These are phyloP conservation scores for Argya squamiceps DNA, from an alignment of 2,797 vertebrate species.

Conservation along the genomic window DNA sequence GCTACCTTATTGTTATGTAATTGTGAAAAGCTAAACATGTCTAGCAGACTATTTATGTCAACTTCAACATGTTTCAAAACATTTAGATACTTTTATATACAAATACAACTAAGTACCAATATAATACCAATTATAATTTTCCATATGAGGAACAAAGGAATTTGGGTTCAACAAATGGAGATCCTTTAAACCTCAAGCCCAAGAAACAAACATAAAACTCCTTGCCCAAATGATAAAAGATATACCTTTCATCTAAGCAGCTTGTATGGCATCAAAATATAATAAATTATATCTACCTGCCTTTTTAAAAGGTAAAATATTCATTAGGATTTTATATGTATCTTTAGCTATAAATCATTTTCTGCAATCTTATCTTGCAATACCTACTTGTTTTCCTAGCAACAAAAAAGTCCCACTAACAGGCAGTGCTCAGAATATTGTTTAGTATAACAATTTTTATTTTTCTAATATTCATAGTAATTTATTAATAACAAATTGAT, in stretches of 20 bases:
- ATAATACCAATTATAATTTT: neutral
- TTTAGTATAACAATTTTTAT: neutral
- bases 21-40: neutral
- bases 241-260: neutral
- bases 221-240: neutral
- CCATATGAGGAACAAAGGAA: neutral
- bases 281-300: neutral
- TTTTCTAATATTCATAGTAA: neutral
- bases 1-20: neutral
- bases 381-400: neutral
- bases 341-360: neutral
- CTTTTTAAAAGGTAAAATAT: neutral
- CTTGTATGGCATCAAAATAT: neutral
- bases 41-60: neutral
- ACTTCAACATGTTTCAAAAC: neutral
- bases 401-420: neutral
- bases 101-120: neutral
- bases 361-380: neutral
- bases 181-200: neutral
- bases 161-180: neutral
- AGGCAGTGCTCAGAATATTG: neutral
- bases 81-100: neutral
- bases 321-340: neutral
- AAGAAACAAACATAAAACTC: neutral
- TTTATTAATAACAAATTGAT: neutral